phyloP scores from a whole-genome alignment of 2,113 vertebrate genomes.

The Cygnus buccinator region DNA sequence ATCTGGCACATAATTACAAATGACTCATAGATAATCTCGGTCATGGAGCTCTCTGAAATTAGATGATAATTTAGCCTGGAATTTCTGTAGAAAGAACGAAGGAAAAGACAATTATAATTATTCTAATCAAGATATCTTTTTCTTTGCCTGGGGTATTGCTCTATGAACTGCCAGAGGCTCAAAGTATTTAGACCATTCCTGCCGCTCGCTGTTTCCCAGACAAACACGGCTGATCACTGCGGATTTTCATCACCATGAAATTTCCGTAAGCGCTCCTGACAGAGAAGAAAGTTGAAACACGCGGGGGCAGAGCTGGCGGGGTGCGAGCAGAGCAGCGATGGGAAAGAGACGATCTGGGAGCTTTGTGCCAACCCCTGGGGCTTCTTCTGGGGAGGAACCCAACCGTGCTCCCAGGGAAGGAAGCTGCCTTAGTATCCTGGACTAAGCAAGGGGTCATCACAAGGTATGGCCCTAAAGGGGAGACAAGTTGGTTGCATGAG shows the following conservation, averaged over 20 bases:
- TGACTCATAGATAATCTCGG: slow-evolving; percentile 76
- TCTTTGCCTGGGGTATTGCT: slow-evolving; percentile 64
- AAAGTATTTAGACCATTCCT: slow-evolving; percentile 66
- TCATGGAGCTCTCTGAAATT: slow-evolving; percentile 78
- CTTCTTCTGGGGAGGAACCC: accelerated
- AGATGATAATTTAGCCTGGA: slow-evolving; percentile 77
- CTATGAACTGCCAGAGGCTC: slow-evolving; percentile 61
- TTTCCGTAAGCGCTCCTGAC: not conserved
- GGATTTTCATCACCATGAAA: not conserved
- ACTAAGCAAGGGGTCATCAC: not conserved
- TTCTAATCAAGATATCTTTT: slow-evolving; percentile 78
- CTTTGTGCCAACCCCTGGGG: not conserved
- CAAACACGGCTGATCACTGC: not conserved
- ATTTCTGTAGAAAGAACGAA: slow-evolving; percentile 73
- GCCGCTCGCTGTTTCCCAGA: slow-evolving; percentile 28
- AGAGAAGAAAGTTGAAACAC: not conserved
- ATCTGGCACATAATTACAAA: slow-evolving; percentile 79
- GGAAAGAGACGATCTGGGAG: accelerated
- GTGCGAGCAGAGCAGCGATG: not conserved
- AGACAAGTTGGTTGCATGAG: not conserved
- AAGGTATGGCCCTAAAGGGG: not conserved
- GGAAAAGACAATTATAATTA: slow-evolving; percentile 78
- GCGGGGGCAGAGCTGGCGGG: not conserved
- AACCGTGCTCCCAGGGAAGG: not conserved
- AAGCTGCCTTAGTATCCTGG: no score